phyloP scores from a whole-genome alignment of 2,113 vertebrate genomes.

The Neodon shergylaensis region DNA sequence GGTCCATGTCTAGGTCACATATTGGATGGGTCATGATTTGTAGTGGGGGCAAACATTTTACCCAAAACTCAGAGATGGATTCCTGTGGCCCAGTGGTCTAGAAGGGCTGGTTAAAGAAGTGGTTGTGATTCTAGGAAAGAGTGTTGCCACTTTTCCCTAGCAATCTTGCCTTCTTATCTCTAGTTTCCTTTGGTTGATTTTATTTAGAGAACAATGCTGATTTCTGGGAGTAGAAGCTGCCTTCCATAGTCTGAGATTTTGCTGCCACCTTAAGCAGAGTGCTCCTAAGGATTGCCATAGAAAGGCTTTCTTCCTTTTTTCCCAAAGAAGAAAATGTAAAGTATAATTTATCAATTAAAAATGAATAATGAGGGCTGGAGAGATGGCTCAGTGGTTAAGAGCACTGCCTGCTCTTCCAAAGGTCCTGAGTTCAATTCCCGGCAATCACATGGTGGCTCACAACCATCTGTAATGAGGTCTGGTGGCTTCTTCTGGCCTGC shows the following conservation, averaged over 20 bases:
- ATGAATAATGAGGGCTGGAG: not conserved
- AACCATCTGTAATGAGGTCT: too few species aligned
- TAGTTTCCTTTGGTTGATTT: not conserved
- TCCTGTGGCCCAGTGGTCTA: not conserved
- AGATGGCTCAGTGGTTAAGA: too few species aligned
- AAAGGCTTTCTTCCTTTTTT: not conserved
- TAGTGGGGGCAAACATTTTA: not conserved
- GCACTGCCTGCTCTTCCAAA: too few species aligned
- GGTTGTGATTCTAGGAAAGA: too few species aligned
- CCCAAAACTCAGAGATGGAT: not conserved
- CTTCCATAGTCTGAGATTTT: not conserved
- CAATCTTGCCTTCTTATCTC: not conserved
- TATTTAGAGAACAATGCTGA: not conserved
- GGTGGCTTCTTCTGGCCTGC: too few species aligned
- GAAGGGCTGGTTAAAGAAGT: not conserved
- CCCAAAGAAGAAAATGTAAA: not conserved
- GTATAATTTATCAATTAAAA: not conserved
- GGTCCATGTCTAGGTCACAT: not conserved
- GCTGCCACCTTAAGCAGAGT: not conserved
- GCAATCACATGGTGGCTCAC: too few species aligned
- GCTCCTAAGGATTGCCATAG: not conserved
- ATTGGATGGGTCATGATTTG: not conserved
- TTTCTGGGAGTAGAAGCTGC: not conserved
- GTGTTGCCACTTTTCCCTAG: not conserved
- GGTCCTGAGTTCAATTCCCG: too few species aligned